phyloP scores from a whole-genome alignment of 2,113 vertebrate genomes.

The Spheniscus mendiculus region DNA sequence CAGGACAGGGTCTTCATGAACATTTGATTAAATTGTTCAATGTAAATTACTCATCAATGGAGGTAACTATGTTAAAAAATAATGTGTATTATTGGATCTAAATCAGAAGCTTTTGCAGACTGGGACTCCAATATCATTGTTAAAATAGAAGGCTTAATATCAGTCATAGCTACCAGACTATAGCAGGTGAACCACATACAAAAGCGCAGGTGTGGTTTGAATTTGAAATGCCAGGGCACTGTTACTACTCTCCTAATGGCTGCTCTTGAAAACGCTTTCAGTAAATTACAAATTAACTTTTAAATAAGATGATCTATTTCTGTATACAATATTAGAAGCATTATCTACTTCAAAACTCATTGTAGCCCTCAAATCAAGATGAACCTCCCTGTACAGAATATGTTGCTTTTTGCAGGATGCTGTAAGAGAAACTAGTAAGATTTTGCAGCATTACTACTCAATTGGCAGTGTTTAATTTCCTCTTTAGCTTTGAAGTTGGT shows the following conservation, averaged over 20 bases:
- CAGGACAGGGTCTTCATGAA: neutral
- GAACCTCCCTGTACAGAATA: neutral
- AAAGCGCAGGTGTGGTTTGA: neutral
- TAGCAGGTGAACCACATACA: neutral
- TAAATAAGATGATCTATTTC: neutral
- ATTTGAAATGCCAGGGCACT: neutral
- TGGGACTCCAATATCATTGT: neutral
- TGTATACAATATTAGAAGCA: neutral
- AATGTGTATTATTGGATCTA: neutral
- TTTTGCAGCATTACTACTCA: neutral
- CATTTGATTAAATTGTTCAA: neutral
- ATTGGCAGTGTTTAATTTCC: neutral
- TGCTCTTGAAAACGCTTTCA: neutral
- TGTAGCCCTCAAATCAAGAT: neutral
- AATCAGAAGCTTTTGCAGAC: neutral
- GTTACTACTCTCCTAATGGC: neutral
- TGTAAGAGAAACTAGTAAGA: neutral
- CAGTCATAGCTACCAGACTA: neutral
- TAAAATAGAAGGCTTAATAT: neutral
- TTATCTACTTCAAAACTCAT: neutral
- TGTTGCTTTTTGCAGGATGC: neutral
- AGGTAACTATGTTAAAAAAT: neutral
- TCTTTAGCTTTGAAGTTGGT: neutral
- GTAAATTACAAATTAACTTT: neutral
- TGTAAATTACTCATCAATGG: neutral